Base-by-base conservation (phyloP, 2,797 vertebrate genomes). In the Denticeps clupeoides region DNA sequence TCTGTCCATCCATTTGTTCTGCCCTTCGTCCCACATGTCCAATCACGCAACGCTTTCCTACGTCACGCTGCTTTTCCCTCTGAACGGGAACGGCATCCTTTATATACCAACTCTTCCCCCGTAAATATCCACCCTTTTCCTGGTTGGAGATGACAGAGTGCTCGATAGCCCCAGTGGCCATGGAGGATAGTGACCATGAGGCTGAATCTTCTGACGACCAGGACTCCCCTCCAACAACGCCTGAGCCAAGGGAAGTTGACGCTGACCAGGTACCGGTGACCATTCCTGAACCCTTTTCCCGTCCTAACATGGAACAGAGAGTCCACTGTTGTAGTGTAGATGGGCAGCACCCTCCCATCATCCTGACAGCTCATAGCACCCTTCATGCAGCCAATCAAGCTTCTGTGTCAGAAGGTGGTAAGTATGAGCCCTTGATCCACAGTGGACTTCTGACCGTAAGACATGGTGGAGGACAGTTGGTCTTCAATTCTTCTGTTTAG, bases 151-250 rank as follows among this genome's bases (percentile, higher is more conserved):
- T 82, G 53, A 57, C 69, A 76, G 74, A 77, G 70, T 76, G 66
- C 49, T 53, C 70, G 33, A 24, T 72, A 56, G 70, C 70, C 35
- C 72, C 78, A 4, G 60, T 78, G 37, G 73, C 72, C 27, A 81
- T 83, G 80, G 82, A 80, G 62, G 82, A 83, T 58, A 75, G 73
- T 65, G 78, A 81, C 62, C 75, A 66, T 0, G 78, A 81, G 49
- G 55, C 41, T 47, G 65, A 70, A 48, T 78, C 71, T 4, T 73
- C 77, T 43, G 81, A 82, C 1, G 80, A 81, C 58, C 77, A 67
- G 32, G 68, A 75, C 59, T 77, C 65, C 24, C 41, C 53, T 51
- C 72, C 75, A 24, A 54, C 54, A 8, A 71, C 77, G 16, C 74
- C 81, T 23, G 69, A 68, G 55, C 70, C 59, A 53, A 60, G 54